Percentiles rank a stretch among this genome's conserved stretches.
Conservation (phyloP, 1,140 invertebrate species). For the Melitaea cinxia region DNA sequence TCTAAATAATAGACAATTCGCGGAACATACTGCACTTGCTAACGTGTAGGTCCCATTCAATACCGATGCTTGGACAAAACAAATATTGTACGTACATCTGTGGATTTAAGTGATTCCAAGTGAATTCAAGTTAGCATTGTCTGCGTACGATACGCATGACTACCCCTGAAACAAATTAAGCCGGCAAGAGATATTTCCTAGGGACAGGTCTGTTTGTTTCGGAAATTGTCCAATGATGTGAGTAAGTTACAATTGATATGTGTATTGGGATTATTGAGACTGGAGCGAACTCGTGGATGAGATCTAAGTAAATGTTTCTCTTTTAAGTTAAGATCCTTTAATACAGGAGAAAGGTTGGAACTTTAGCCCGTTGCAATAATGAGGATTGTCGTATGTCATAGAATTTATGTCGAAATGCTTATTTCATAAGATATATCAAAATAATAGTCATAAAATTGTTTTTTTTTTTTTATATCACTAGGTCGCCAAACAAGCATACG, state of each 20-base stretch:
- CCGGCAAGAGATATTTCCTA: background rate
- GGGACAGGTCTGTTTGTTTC: background rate
- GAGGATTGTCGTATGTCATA: no score
- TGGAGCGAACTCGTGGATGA: background rate
- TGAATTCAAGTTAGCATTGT: constrained; percentile 9
- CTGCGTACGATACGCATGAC: constrained; percentile 1
- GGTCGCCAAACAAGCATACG: no score
- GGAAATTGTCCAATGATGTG: background rate
- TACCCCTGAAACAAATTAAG: constrained; percentile 9
- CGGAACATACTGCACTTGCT: background rate
- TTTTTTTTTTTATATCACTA: no score
- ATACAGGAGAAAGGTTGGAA: no score
- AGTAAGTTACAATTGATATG: background rate
- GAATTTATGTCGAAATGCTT: no score
- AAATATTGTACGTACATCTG: constrained; percentile 15
- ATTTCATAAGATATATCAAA: no score
- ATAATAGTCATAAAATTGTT: no score
- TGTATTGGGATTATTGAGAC: background rate
- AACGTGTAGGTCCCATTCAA: constrained; percentile 1
- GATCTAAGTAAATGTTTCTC: no score
- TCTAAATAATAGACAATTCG: constrained; percentile 1
- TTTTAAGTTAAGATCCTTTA: no score
- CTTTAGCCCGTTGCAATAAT: no score
- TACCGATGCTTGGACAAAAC: background rate
- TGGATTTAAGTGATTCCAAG: constrained; percentile 7